Conservation (phyloP, 2,113 vertebrate genomes). For the Shinisaurus crocodilurus region DNA sequence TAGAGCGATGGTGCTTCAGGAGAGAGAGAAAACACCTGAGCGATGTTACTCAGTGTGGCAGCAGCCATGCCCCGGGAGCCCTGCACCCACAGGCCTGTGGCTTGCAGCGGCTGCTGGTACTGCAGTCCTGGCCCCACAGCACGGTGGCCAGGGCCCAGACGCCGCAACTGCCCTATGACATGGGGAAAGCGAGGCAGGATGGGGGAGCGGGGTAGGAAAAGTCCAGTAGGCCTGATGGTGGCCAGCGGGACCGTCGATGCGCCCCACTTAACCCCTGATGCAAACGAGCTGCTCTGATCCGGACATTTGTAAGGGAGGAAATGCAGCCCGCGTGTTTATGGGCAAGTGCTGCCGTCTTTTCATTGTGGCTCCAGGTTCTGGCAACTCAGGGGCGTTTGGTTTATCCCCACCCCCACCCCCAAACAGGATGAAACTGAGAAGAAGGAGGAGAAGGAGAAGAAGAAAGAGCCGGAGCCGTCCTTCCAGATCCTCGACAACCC, state of each 20-base stretch:
- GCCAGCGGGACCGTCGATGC: not conserved
- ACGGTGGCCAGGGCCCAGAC: not conserved
- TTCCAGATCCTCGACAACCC: slow-evolving; percentile 97
- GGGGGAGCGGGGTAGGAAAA: not conserved
- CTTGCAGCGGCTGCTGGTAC: not conserved
- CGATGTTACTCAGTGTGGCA: not conserved
- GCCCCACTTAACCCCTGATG: not conserved
- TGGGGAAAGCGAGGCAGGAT: not conserved
- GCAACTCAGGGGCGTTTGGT: not conserved
- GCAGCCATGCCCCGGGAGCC: not conserved
- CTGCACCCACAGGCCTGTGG: not conserved
- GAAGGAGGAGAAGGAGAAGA: slow-evolving; percentile 95
- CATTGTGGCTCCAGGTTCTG: not conserved
- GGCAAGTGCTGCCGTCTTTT: not conserved
- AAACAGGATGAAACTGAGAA: slow-evolving; percentile 85
- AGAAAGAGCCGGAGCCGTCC: slow-evolving; percentile 96
- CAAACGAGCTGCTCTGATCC: too few relatives aligned
- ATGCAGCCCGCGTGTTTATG: not conserved
- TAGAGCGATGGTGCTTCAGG: not conserved
- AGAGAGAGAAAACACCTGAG: not conserved
- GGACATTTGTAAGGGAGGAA: not conserved
- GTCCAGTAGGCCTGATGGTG: too few relatives aligned
- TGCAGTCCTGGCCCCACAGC: not conserved
- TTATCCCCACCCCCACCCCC: not conserved
- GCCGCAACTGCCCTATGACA: not conserved